Conservation (phyloP, 2,888 invertebrate genomes). For the Dynastes grantii region DNA sequence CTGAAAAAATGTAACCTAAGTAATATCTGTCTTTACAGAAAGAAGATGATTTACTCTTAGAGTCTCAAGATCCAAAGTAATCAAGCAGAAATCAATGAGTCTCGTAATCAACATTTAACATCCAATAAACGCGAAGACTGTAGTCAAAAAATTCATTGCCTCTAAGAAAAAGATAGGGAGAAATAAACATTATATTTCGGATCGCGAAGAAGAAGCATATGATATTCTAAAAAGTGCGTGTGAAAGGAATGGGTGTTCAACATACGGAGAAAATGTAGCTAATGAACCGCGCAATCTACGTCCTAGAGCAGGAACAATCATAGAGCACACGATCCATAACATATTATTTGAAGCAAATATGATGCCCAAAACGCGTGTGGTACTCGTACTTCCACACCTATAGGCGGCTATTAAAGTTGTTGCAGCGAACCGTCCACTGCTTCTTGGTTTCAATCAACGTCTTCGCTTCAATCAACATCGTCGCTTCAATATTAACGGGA, state of each 20-base stretch:
- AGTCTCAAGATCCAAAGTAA: no score
- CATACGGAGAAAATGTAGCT: conserved; percentile 31
- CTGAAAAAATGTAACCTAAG: neutral
- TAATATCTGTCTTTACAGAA: neutral
- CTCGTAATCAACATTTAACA: neutral
- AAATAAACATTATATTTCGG: neutral
- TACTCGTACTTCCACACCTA: no score
- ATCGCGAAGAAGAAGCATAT: neutral
- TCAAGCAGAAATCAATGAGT: neutral
- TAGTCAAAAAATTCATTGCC: neutral
- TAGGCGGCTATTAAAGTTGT: no score
- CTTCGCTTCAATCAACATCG: no score
- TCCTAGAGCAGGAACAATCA: neutral
- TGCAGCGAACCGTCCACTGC: no score
- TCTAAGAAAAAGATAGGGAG: neutral
- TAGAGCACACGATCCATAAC: no score
- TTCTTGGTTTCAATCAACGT: no score
- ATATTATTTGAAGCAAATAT: no score
- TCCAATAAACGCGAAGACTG: neutral
- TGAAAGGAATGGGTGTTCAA: conserved; percentile 23
- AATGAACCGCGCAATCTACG: conserved; percentile 40
- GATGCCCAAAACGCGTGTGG: no score
- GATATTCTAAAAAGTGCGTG: neutral
- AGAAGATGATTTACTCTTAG: no score
- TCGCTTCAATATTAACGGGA: no score